Percentiles rank a stretch among this genome's conserved stretches.
These are phyloP conservation scores for Nyctalus aviator DNA, from an alignment of 2,797 vertebrate species.

Conservation along the genomic window DNA sequence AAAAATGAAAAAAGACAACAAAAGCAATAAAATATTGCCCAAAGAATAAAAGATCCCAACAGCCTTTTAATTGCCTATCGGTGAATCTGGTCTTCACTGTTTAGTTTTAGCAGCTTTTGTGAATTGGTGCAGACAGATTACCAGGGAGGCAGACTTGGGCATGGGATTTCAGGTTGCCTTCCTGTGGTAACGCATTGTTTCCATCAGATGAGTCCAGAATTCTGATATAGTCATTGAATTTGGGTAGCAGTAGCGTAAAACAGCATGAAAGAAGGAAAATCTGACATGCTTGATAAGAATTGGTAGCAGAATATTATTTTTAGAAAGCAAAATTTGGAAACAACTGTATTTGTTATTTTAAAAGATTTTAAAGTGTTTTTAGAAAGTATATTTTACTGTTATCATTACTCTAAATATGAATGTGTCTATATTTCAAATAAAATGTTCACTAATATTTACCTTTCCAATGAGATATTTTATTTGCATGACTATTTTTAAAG, in stretches of 20 bases:
- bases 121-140: background rate
- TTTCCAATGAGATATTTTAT: slow-evolving; percentile 77
- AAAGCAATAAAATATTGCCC: background rate
- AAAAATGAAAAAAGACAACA: background rate
- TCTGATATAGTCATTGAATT: slow-evolving; percentile 7
- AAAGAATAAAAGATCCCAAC: background rate
- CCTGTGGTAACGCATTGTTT: background rate
- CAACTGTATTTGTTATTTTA: slow-evolving; percentile 65
- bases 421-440: slow-evolving; percentile 61
- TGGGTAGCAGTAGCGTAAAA: slow-evolving; percentile 1
- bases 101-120: background rate
- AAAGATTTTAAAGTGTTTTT: slow-evolving; percentile 65
- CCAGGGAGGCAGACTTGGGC: background rate
- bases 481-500: slow-evolving; percentile 73
- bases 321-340: slow-evolving; percentile 60
- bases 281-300: slow-evolving; percentile 12
- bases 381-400: slow-evolving; percentile 5
- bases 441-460: slow-evolving; percentile 66
- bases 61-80: background rate
- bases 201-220: background rate
- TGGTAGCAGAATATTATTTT: slow-evolving; percentile 59
- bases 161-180: background rate
- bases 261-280: background rate
- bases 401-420: slow-evolving; percentile 42
- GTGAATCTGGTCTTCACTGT: background rate